phyloP scores from a whole-genome alignment of 2,113 vertebrate genomes.

The Stigmatopora argus region DNA sequence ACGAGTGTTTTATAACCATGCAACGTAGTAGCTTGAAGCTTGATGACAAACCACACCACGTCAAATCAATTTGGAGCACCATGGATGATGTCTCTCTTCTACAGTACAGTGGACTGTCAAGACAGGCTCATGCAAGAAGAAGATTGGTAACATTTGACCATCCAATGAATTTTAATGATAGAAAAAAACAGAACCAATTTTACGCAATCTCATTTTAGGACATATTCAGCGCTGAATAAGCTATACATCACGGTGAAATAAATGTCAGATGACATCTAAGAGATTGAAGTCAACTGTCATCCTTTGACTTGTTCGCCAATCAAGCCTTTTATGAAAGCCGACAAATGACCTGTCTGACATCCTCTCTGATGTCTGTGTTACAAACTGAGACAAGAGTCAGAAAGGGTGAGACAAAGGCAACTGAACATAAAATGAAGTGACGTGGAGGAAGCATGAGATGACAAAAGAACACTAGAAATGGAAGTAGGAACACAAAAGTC shows the following conservation, averaged over 20 bases:
- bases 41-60: conserved; percentile 29
- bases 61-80: conserved; percentile 46
- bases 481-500: conserved; percentile 9
- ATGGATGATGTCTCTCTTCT: conserved; percentile 41
- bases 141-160: conserved; percentile 14
- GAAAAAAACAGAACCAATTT: neutral
- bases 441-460: conserved; percentile 35
- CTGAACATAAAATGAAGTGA: conserved; percentile 53
- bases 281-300: conserved; percentile 37
- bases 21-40: conserved; percentile 8
- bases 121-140: conserved; percentile 25
- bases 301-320: conserved; percentile 41
- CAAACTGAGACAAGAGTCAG: conserved; percentile 35
- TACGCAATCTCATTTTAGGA: neutral
- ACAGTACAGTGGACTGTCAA: conserved; percentile 30
- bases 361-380: conserved; percentile 33
- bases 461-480: conserved; percentile 29
- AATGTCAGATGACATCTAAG: conserved; percentile 30
- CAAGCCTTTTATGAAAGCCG: conserved; percentile 43
- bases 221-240: neutral
- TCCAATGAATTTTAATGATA: neutral
- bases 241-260: neutral
- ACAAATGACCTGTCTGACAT: conserved; percentile 43
- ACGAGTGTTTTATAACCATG: conserved; percentile 15
- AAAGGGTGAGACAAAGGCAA: conserved; percentile 28